Evolutionary conservation across 2,888 invertebrate genomes (phyloP), one percentile per base, ranked within the genome.

Genomic region (Spialia ferax): DNA sequence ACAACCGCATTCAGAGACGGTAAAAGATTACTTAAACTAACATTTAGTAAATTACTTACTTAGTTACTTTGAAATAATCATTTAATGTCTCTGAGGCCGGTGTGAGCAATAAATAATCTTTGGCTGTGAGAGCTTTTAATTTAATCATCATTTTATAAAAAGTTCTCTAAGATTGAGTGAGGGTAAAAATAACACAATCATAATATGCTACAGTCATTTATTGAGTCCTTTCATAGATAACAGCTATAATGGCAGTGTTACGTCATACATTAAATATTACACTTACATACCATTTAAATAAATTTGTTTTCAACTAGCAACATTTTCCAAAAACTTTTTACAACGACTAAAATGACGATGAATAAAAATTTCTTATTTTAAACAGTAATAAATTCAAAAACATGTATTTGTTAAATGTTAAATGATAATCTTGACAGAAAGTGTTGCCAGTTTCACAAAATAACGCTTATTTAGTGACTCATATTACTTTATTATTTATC

Each of bases 181-280:
- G 22, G 11, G 13, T 10, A 38, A 7, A 42, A 63, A 63, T 29
- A 64, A 64, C 3, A 23, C 22, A 57, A 26, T 4, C 20, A 29
- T 10, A 15, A 50, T 26, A 26, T 26, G 48, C 70, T 71, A 71
- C 70, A 70, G 38, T 68, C 59, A 48, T 70, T 70, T 71, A 71
- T 71, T 71, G 50, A 45, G 38, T 65, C 10, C 50, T 70, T 66
- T 66, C 60, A 63, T 65, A 54, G 56, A 55, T 69, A 65, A 71
- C 70, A 70, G 54, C 63, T 71, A 63, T 69, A 59, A 70, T 73
- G 73, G 73, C 73, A 73, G 73, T 73, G 73, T 67, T 50, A 35
- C 35, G 22, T 57, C n/a, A 32, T 56, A 64, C 29, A 23, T 64
- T 64, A 64, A 45, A 45, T 32, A 32, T 38, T 57, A 64, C 45